Percentiles rank a stretch among this genome's conserved stretches.
Evolutionary conservation across 2,888 invertebrate species (phyloP).

Genomic region (Apotomis capreana): DNA sequence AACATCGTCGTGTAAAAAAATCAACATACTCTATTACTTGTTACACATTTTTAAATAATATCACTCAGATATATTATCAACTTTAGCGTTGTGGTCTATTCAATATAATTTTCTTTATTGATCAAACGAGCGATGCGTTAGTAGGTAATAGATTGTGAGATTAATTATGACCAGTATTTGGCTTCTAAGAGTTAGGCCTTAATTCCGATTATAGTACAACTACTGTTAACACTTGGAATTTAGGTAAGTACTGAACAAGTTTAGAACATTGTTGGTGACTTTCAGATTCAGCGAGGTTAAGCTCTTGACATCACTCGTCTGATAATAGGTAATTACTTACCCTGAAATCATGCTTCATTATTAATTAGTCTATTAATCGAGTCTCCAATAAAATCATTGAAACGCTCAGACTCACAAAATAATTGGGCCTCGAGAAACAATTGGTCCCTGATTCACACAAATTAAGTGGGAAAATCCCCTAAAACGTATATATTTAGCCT

Average conservation of each 20-base stretch:
- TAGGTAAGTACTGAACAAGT: neutral
- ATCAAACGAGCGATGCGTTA: no score
- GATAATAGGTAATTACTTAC: neutral
- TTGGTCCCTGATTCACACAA: constrained; percentile 27
- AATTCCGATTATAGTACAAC: neutral
- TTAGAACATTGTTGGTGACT: neutral
- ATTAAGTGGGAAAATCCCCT: constrained; percentile 35
- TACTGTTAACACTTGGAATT: neutral
- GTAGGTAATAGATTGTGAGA: no score
- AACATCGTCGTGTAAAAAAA: no score
- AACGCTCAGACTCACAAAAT: constrained; percentile 10
- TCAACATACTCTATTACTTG: no score
- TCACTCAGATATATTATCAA: no score
- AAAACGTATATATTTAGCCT: constrained; percentile 26
- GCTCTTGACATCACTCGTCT: neutral
- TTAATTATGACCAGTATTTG: neutral
- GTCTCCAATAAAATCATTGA: neutral
- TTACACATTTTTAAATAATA: no score
- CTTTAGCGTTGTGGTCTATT: no score
- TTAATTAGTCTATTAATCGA: neutral
- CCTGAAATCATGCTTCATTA: neutral
- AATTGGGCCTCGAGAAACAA: constrained; percentile 19
- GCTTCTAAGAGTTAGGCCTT: neutral
- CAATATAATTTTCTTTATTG: no score
- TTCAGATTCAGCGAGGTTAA: neutral